A percentile compares a stretch with the other conserved stretches of the same genome.
phyloP scores from a whole-genome alignment of 1,140 invertebrate species.

The Diorhabda sublineata region DNA sequence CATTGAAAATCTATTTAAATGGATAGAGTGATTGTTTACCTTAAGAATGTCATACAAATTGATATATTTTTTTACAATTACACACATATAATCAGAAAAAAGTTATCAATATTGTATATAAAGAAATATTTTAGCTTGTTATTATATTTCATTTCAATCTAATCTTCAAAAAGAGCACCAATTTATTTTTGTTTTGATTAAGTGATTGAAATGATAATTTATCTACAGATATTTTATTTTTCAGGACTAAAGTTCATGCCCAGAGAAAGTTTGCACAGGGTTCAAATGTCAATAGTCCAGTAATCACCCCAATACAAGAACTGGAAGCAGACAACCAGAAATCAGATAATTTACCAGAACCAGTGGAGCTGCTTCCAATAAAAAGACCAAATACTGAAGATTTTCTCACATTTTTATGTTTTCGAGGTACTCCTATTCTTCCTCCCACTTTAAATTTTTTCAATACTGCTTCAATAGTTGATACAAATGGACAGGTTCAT shows the following conservation, averaged over 20 bases:
- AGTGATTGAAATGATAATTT: constrained; percentile 14
- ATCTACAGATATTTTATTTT: constrained; percentile 32
- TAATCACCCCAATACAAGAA: constrained; percentile 58
- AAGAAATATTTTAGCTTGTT: too few species aligned
- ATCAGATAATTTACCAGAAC: constrained; percentile 44
- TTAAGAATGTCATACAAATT: too few species aligned
- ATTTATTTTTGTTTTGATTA: constrained; percentile 10
- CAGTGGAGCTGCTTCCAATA: constrained; percentile 58
- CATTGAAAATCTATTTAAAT: too few species aligned
- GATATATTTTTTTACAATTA: too few species aligned
- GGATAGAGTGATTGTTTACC: too few species aligned
- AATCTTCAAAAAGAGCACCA: neutral
- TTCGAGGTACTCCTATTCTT: constrained; percentile 72
- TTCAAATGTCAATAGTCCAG: constrained; percentile 53
- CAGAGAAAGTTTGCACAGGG: constrained; percentile 90
- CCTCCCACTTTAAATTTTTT: constrained; percentile 73
- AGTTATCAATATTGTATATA: too few species aligned
- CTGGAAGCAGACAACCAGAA: constrained; percentile 52
- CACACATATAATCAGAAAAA: too few species aligned
- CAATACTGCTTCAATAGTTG: constrained; percentile 50
- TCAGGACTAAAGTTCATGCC: constrained; percentile 76
- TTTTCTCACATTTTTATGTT: constrained; percentile 85
- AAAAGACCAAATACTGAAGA: constrained; percentile 84
- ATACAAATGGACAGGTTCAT: constrained; percentile 37
- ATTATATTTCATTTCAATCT: neutral